Base-by-base conservation (phyloP, 2,888 invertebrate genomes). In the Drosophila longiperda region DNA sequence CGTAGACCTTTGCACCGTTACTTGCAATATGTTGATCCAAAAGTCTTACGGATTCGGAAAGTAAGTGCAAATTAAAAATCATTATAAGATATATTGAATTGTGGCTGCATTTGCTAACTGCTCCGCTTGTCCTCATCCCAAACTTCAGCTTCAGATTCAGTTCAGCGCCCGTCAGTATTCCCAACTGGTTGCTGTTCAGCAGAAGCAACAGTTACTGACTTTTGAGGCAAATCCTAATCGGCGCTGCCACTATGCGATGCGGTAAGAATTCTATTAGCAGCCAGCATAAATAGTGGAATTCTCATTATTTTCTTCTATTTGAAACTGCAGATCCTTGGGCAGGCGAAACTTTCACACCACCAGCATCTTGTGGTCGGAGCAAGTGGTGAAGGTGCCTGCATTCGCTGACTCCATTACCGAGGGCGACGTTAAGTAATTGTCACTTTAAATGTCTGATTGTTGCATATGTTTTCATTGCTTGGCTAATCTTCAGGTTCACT, bases 361-460 rank as follows among this genome's bases (percentile, higher is more conserved):
- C 45, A 80, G 84, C 49, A 86, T 85, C 36, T 75, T 93, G 63
- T 92, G 92, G 75, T 91, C 92, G 50, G 82, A 90, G 57, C 92
- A 92, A 75, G 78, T 88, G 3, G 82, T 93, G 1, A 96, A 95
- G 79, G 97, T 97, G 36, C 99, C 99, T 1, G 95, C 96, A 15
- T 99, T 99, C 93, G 98, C 99, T 0, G 99, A 99, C 91, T 99
- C 99, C 50, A 97, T 99, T 34, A 96, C 97, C 40, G 98, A 98
- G 93, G 99, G 99, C 72, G 99, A 99, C 94, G 96, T 98, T 59
- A 97, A 97, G 95, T 98, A 83, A 87, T 66, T 76, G 65, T 0
- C 2, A 29, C 5, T 15, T 5, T 8, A 36, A 9, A 3, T 20
- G n/a, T 26, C 4, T 12, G 5, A 1, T 6, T 33, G 6, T 3